Evolutionary conservation across 2,888 invertebrate species (phyloP).

Genomic region (Blastobasis adustella): DNA sequence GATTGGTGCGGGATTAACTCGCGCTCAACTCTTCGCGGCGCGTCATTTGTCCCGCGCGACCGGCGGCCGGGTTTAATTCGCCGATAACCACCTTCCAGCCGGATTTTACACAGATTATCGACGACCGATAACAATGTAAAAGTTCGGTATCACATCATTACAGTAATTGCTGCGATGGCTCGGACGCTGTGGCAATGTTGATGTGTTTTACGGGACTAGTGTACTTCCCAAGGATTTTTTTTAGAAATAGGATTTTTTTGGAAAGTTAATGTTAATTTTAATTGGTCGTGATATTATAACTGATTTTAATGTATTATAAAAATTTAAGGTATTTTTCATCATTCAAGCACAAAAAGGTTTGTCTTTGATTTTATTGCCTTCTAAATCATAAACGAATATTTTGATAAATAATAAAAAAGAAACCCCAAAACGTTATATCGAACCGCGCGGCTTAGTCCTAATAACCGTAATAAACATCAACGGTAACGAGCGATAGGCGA

Average conservation of each 20-base stretch:
- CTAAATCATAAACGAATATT: slow-evolving; percentile 1
- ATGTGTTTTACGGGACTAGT: no score
- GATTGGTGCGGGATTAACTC: slow-evolving; percentile 33
- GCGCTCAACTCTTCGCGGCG: slow-evolving; percentile 40
- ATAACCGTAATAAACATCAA: slow-evolving; percentile 74
- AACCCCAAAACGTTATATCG: slow-evolving; percentile 58
- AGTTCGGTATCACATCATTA: no score
- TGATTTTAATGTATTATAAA: no score
- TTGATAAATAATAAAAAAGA: slow-evolving; percentile 52
- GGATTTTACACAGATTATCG: slow-evolving; percentile 46
- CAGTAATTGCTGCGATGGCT: no score
- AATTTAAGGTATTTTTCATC: no score
- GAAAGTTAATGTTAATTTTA: no score
- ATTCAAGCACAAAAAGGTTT: no score
- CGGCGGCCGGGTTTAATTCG: slow-evolving; percentile 47
- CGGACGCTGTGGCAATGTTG: no score
- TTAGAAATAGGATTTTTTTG: no score
- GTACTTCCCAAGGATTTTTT: no score
- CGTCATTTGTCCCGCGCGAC: slow-evolving; percentile 41
- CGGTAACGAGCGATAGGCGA: slow-evolving; percentile 73
- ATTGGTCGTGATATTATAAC: no score
- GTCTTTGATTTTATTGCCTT: no score
- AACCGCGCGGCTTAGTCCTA: slow-evolving; percentile 66
- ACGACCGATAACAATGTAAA: slow-evolving; percentile 24
- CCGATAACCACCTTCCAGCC: slow-evolving; percentile 38